Base-by-base conservation (phyloP, 1,140 invertebrate species). In the Glomeris maerens region DNA sequence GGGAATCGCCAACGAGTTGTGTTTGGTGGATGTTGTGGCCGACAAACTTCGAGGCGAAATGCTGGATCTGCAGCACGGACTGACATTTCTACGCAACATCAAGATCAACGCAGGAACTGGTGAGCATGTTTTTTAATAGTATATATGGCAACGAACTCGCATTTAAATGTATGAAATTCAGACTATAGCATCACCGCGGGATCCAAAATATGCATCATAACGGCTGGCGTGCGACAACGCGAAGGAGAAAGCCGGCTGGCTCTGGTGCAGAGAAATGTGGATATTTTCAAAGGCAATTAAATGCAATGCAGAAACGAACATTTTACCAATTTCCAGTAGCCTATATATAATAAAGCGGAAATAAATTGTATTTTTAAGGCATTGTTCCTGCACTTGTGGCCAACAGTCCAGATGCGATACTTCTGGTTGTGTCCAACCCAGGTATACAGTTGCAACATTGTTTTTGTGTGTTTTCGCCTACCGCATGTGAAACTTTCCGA, bases 361-460 rank as follows among this genome's bases (percentile, higher is more conserved):
- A 36, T n/a, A 36, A 36, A 36, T 36, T 36, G 31, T 40, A 7
- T 46, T 20, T 45, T 36, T 7, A 29, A 63, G 69, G 72, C 45
- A 87, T 90, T 55, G 81, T 91, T 53, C 86, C 85, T 1, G 63
- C 79, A 57, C 66, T 92, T 27, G 77, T 91, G 2, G 79, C 88
- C 65, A 77, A 90, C 69, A 89, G 83, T 55, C 88, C 89, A 1
- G 75, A 92, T 56, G 78, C 84, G 20, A 80, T 90, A 47, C 67
- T 93, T n/a, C 61, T 93, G 23, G 80, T 93, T 58, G 86, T 92
- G 0, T 88, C 84, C 50, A 93, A 93, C 66, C 89, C 88, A 63
- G 74, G 75, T 76, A 61, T 46, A 50, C 47, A 17, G 17, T 36
- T 17, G 17, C 31, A 13, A 17, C 31, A 36, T 36, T 13, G 10